Evolutionary conservation across 2,888 invertebrate species (phyloP).

Genomic region (Elmis aenea): DNA sequence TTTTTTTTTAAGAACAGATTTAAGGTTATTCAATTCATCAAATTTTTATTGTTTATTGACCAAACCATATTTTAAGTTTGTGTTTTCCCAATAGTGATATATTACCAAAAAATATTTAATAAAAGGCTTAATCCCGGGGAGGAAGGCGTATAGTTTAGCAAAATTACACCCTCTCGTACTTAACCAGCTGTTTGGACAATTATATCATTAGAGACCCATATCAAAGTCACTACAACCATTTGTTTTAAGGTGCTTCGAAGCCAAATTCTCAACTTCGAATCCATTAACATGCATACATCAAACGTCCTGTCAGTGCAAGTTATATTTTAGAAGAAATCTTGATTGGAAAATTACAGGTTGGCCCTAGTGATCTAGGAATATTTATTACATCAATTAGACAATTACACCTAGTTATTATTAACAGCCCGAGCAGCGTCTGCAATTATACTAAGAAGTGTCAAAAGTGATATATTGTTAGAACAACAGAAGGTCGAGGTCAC

Average conservation of each 20-base stretch:
- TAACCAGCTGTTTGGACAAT: too few relatives aligned
- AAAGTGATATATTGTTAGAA: slow-evolving; percentile 16
- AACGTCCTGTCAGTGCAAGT: slow-evolving; percentile 13
- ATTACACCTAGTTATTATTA: slow-evolving; percentile 20
- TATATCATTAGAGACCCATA: slow-evolving; percentile 18
- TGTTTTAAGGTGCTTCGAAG: slow-evolving; percentile 3
- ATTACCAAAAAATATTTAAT: too few relatives aligned
- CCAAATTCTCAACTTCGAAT: slow-evolving; percentile 9
- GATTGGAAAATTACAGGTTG: slow-evolving; percentile 19
- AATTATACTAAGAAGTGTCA: slow-evolving; percentile 16
- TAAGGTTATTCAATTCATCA: too few relatives aligned
- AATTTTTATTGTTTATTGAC: too few relatives aligned
- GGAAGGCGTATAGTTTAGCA: too few relatives aligned
- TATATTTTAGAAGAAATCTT: slow-evolving; percentile 17
- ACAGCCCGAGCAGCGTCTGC: slow-evolving; percentile 13
- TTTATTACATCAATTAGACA: slow-evolving; percentile 21
- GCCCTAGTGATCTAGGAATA: slow-evolving; percentile 16
- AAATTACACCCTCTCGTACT: too few relatives aligned
- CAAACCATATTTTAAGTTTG: too few relatives aligned
- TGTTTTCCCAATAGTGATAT: too few relatives aligned
- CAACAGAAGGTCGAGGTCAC: too few relatives aligned
- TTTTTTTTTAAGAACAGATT: too few relatives aligned
- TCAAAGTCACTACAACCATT: slow-evolving; percentile 12
- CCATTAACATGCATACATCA: slow-evolving; percentile 19
- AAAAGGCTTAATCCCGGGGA: too few relatives aligned